Evolutionary conservation across 2,888 invertebrate genomes (phyloP).

Genomic region (Leptopilina myrica): DNA sequence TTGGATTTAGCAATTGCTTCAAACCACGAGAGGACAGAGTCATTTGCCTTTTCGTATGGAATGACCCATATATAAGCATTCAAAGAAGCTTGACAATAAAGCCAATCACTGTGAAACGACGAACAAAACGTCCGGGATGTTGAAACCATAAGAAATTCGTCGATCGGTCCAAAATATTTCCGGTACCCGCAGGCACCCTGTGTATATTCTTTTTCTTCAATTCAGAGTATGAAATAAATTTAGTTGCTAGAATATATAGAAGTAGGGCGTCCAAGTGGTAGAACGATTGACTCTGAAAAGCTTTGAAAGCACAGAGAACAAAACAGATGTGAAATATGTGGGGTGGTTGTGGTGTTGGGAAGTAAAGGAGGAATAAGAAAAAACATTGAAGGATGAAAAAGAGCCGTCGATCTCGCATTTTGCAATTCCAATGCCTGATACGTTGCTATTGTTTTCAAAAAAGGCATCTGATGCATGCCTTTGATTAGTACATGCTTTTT

Average conservation of each 20-base stretch:
- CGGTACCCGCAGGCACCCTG: constrained; percentile 54
- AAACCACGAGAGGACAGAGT: too few species aligned
- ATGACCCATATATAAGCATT: too few species aligned
- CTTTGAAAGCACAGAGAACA: constrained; percentile 35
- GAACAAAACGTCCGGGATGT: constrained; percentile 56
- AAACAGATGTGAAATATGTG: constrained; percentile 15
- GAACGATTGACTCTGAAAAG: constrained; percentile 13
- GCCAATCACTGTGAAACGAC: constrained; percentile 52
- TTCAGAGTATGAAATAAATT: constrained; percentile 48
- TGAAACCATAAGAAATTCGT: constrained; percentile 61
- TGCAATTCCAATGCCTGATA: constrained; percentile 63
- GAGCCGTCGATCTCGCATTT: constrained; percentile 60
- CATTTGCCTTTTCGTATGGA: too few species aligned
- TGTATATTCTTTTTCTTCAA: constrained; percentile 48
- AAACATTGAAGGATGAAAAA: constrained; percentile 48
- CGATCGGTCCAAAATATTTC: constrained; percentile 66
- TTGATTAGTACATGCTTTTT: constrained; percentile 39
- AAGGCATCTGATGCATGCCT: constrained; percentile 30
- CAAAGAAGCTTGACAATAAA: constrained; percentile 55
- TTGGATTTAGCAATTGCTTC: too few species aligned
- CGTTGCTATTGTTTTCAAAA: constrained; percentile 44
- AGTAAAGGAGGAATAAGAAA: constrained; percentile 25
- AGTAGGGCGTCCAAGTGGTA: constrained; percentile 48
- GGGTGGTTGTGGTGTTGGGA: not conserved
- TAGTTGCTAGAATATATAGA: constrained; percentile 57